Evolutionary conservation across 2,888 invertebrate species (phyloP).

Genomic region (Drosophila meridionalis): DNA sequence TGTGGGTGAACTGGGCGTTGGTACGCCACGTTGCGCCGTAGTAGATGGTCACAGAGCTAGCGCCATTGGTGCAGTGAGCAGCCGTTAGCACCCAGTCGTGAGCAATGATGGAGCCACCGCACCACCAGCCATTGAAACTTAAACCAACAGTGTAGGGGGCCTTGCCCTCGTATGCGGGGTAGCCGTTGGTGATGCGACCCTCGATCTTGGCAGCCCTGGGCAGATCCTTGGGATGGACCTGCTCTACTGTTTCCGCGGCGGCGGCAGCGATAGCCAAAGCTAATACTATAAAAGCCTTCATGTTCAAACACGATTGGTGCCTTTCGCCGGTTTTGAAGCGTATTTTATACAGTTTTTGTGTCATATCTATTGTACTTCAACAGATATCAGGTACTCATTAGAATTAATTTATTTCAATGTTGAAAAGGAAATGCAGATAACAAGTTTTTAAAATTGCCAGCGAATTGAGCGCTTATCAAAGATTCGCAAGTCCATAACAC

Average conservation of each 20-base stretch:
- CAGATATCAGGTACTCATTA: slow-evolving; percentile 16
- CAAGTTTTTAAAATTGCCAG: not conserved
- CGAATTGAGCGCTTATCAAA: not conserved
- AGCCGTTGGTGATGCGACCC: slow-evolving; percentile 73
- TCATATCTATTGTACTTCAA: slow-evolving; percentile 18
- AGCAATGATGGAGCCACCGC: slow-evolving; percentile 78
- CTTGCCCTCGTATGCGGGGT: slow-evolving; percentile 66
- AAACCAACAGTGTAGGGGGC: slow-evolving; percentile 79
- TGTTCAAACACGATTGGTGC: slow-evolving; percentile 32
- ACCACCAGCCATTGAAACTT: slow-evolving; percentile 69
- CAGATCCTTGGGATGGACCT: slow-evolving; percentile 39
- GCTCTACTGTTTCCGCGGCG: slow-evolving; percentile 27
- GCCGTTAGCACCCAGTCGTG: slow-evolving; percentile 75
- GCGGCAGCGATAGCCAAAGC: slow-evolving; percentile 27
- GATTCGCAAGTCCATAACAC: slow-evolving; percentile 1
- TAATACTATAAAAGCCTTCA: slow-evolving; percentile 37
- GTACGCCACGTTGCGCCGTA: slow-evolving; percentile 72
- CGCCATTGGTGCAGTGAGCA: slow-evolving; percentile 74
- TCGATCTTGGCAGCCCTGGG: slow-evolving; percentile 14
- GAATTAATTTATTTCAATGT: slow-evolving; percentile 11
- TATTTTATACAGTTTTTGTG: slow-evolving; percentile 26
- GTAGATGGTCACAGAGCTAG: slow-evolving; percentile 62
- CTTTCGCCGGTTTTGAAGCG: slow-evolving; percentile 11
- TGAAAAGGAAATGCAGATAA: slow-evolving; percentile 17
- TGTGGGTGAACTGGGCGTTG: slow-evolving; percentile 57